phyloP scores from a whole-genome alignment of 1,140 invertebrate species.

The Sycobia sp. region DNA sequence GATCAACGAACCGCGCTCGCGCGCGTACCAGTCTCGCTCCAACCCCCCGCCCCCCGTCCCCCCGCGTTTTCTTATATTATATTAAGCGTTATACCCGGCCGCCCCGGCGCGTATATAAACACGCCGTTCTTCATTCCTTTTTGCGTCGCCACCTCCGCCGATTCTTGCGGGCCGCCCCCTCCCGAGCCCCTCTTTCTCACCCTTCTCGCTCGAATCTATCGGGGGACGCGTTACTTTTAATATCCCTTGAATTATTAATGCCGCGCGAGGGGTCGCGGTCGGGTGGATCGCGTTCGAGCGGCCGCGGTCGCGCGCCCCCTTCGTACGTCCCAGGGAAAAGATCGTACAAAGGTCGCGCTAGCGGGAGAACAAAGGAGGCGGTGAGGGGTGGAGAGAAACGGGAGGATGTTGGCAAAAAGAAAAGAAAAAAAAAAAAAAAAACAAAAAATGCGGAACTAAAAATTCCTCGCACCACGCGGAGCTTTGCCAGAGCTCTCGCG shows the following conservation, averaged over 20 bases:
- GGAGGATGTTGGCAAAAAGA: too few relatives aligned
- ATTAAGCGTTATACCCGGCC: conserved; percentile 9
- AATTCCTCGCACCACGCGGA: conserved; percentile 24
- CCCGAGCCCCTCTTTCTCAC: neutral
- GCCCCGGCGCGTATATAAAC: conserved; percentile 19
- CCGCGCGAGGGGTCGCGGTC: too few relatives aligned
- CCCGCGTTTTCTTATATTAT: neutral
- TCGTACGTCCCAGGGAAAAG: conserved; percentile 21
- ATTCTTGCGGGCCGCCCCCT: too few relatives aligned
- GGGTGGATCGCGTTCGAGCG: too few relatives aligned
- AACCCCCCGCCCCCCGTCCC: neutral
- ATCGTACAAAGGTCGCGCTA: conserved; percentile 3
- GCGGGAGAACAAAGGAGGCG: conserved; percentile 4
- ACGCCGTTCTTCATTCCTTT: too few relatives aligned
- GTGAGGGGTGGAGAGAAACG: conserved; percentile 36
- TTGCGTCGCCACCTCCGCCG: too few relatives aligned
- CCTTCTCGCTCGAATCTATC: conserved; percentile 10
- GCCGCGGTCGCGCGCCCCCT: neutral
- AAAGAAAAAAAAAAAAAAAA: conserved; percentile 15
- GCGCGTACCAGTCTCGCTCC: neutral
- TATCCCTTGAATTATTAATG: conserved; percentile 32
- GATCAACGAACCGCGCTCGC: too few relatives aligned
- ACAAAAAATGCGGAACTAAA: conserved; percentile 9
- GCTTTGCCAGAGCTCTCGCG: too few relatives aligned
- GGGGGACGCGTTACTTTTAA: conserved; percentile 20